Evolutionary conservation across 2,113 vertebrate genomes (phyloP).

Genomic region (western clawed frog (Xenopus tropicalis)): UCB_Xtro_10.0 CM004446.2:18569501-18570000

Average conservation of each 20-base stretch:
- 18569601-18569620: conserved; percentile 62
- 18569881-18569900: conserved; percentile 57
- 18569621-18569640: conserved; percentile 55
- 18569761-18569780: conserved; percentile 65
- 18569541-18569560: conserved; percentile 76
- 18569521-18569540: conserved; percentile 70
- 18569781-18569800: conserved; percentile 65
- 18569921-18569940: conserved; percentile 64
- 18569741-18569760: conserved; percentile 71
- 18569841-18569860: conserved; percentile 66
- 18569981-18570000: conserved; percentile 82
- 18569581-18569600: conserved; percentile 72
- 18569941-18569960: conserved; percentile 67
- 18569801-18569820: conserved; percentile 62
- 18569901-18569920: conserved; percentile 62
- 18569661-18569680: conserved; percentile 57
- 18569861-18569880: conserved; percentile 57
- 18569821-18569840: conserved; percentile 56
- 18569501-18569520: conserved; percentile 72
- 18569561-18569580: conserved; percentile 67
- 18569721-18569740: conserved; percentile 72
- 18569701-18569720: conserved; percentile 64
- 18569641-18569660: conserved; percentile 55
- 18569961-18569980: conserved; percentile 70
- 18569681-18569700: conserved; percentile 69